phyloP scores from a whole-genome alignment of 1,140 invertebrate species.

The Bombus superbus region DNA sequence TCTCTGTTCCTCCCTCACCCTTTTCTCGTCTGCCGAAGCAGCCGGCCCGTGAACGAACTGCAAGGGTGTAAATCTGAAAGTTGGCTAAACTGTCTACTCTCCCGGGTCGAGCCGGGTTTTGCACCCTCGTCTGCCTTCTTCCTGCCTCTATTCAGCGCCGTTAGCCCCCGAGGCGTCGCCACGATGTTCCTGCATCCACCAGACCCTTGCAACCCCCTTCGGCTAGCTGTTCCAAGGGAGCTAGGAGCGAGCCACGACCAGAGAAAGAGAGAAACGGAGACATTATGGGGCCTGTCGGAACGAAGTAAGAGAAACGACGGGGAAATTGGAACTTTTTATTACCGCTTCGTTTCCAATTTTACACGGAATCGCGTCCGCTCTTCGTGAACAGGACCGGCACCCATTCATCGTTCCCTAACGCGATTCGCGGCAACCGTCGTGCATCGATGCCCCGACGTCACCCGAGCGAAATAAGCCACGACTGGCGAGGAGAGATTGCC shows the following conservation, averaged over 20 bases:
- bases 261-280: not conserved
- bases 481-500: constrained; percentile 38
- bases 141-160: constrained; percentile 59
- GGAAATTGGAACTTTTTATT: constrained; percentile 73
- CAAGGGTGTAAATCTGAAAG: constrained; percentile 79
- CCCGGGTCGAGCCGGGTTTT: constrained; percentile 57
- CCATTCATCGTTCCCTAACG: constrained; percentile 55
- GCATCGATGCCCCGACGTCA: constrained; percentile 14
- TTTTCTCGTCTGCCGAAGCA: constrained; percentile 63
- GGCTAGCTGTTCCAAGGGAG: not conserved
- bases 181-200: constrained; percentile 43
- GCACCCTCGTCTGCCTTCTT: constrained; percentile 55
- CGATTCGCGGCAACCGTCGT: constrained; percentile 39
- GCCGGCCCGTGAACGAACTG: constrained; percentile 76
- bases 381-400: not conserved
- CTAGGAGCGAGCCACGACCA: constrained; percentile 3
- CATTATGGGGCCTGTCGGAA: no score
- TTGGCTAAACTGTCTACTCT: constrained; percentile 77
- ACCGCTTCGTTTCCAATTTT: constrained; percentile 71
- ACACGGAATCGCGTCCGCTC: constrained; percentile 52
- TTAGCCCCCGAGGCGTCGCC: constrained; percentile 60
- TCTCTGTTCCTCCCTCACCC: not conserved
- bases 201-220: not conserved
- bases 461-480: constrained; percentile 39
- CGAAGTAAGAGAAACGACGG: constrained; percentile 34